Evolutionary conservation across 2,888 invertebrate species (phyloP).

Genomic region (Drosophila maculinotata): DNA sequence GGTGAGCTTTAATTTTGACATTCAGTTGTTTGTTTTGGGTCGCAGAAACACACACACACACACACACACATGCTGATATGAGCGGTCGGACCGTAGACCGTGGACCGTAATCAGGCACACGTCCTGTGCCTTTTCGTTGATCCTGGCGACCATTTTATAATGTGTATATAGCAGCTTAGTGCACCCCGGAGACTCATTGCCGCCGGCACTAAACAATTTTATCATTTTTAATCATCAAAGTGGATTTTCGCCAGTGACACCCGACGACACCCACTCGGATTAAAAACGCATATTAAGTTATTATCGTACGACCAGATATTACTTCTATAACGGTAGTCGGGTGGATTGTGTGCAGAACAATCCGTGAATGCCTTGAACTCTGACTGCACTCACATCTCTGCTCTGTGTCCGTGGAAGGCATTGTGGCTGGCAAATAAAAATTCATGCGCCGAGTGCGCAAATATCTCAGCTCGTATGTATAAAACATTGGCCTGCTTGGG

Average conservation of each 20-base stretch:
- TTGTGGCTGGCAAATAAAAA: slow-evolving; percentile 68
- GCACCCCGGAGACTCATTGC: slow-evolving; percentile 82
- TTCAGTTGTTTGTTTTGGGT: slow-evolving; percentile 71
- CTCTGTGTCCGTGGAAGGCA: slow-evolving; percentile 14
- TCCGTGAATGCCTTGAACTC: slow-evolving; percentile 38
- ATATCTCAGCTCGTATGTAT: slow-evolving; percentile 65
- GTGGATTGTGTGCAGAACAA: background rate
- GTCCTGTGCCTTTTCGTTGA: slow-evolving; percentile 64
- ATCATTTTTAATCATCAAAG: slow-evolving; percentile 84
- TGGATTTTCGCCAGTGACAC: slow-evolving; percentile 58
- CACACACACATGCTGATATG: slow-evolving; percentile 4
- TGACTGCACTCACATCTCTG: slow-evolving; percentile 11
- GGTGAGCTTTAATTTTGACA: slow-evolving; percentile 79
- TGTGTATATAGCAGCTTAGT: slow-evolving; percentile 85
- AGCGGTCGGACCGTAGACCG: slow-evolving; percentile 9
- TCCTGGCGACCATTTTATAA: slow-evolving; percentile 84
- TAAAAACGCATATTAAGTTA: slow-evolving; percentile 84
- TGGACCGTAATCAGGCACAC: slow-evolving; percentile 70
- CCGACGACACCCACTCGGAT: slow-evolving; percentile 73
- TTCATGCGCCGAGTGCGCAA: slow-evolving; percentile 59
- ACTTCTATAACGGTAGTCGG: slow-evolving; percentile 16
- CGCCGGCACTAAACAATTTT: slow-evolving; percentile 83
- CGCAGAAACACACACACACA: slow-evolving; percentile 16
- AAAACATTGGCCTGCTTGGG: slow-evolving; percentile 63
- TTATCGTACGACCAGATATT: slow-evolving; percentile 72